A percentile compares a stretch with the other conserved stretches of the same genome.
Conservation (phyloP, 1,140 invertebrate genomes). For the Radopholus similis region DNA sequence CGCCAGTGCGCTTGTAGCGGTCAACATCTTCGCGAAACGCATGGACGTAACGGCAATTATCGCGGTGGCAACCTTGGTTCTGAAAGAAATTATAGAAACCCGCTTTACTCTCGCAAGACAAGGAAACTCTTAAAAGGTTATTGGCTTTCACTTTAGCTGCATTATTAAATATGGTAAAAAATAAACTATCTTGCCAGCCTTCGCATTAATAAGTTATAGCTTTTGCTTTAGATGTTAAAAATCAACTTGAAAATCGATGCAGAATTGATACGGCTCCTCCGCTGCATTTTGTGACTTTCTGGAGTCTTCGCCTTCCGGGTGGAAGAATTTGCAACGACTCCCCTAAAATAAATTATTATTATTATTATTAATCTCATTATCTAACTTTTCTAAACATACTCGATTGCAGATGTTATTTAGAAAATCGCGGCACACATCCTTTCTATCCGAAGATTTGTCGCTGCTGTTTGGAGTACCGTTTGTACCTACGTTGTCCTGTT, state of each 20-base stretch:
- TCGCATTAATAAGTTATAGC: conserved; percentile 20
- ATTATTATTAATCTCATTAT: background rate
- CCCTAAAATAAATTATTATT: conserved; percentile 63
- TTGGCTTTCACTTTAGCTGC: background rate
- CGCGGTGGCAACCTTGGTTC: conserved; percentile 55
- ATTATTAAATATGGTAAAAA: background rate
- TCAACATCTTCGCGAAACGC: conserved; percentile 51
- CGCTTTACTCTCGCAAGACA: background rate
- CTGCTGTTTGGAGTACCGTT: background rate
- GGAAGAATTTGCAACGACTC: conserved; percentile 73
- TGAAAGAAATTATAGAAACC: conserved; percentile 29
- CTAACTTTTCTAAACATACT: too few relatives aligned
- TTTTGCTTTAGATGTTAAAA: background rate
- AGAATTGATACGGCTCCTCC: conserved; percentile 53
- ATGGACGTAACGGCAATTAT: conserved; percentile 56
- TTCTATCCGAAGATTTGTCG: background rate
- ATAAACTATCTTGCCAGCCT: background rate
- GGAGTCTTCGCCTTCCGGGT: conserved; percentile 64
- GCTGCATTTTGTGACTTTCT: conserved; percentile 47
- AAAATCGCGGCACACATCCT: conserved; percentile 66
- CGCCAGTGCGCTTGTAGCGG: conserved; percentile 49
- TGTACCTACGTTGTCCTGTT: background rate
- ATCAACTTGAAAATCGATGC: conserved; percentile 54
- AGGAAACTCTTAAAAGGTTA: background rate
- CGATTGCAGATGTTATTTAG: conserved; percentile 69